Evolutionary conservation across 2,113 vertebrate genomes (phyloP).

Genomic region (Barbus barbus): DNA sequence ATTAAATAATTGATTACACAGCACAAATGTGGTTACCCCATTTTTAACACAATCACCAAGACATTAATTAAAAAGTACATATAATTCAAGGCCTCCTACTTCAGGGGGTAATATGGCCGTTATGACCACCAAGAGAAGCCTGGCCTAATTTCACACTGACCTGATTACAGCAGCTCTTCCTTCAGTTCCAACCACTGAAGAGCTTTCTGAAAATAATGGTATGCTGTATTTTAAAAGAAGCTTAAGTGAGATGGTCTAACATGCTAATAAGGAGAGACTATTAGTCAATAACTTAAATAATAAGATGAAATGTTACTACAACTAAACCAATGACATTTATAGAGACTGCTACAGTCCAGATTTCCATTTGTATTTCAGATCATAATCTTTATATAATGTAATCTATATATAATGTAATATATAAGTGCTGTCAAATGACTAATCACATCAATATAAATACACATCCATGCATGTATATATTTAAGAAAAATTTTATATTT

Average conservation of each 20-base stretch:
- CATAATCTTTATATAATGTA: too few species aligned
- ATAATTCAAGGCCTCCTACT: constrained; percentile 52
- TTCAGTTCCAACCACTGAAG: constrained; percentile 31
- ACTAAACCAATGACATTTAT: background rate
- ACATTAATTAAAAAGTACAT: constrained; percentile 61
- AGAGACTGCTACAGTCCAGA: background rate
- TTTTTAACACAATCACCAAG: constrained; percentile 48
- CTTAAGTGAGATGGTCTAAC: background rate
- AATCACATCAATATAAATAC: too few species aligned
- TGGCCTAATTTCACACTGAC: constrained; percentile 64
- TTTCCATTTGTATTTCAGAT: background rate
- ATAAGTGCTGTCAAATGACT: too few species aligned
- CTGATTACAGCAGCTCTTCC: constrained; percentile 66
- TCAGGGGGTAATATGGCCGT: constrained; percentile 27
- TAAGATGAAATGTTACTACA: too few species aligned
- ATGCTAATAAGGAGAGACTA: background rate
- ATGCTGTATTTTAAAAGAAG: background rate
- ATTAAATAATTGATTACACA: constrained; percentile 64
- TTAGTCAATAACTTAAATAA: background rate
- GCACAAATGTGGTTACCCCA: constrained; percentile 26
- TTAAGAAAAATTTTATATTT: too few species aligned
- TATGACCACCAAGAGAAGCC: constrained; percentile 42
- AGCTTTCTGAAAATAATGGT: constrained; percentile 32
- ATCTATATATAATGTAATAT: too few species aligned
- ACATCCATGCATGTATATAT: too few species aligned